Conservation (phyloP, 2,888 invertebrate species). For the Cryptops parisi region DNA sequence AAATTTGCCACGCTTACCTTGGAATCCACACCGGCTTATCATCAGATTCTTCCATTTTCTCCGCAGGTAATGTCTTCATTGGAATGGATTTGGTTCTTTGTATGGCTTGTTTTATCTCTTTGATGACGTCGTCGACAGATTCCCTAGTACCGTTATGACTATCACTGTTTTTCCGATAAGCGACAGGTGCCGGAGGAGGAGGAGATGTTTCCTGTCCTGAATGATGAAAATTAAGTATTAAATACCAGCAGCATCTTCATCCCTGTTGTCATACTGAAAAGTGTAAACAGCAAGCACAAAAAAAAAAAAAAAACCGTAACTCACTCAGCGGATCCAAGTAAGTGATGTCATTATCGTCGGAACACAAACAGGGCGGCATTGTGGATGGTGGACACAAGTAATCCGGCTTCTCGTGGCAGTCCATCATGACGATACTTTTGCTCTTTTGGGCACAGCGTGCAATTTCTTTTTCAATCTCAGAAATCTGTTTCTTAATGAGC, state of each 20-base stretch:
- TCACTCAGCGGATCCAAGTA: conserved; percentile 20
- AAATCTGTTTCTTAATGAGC: conserved; percentile 48
- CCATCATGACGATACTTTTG: background rate
- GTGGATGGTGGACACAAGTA: background rate
- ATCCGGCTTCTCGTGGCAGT: background rate
- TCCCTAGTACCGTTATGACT: conserved; percentile 9
- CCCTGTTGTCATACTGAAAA: too few relatives aligned
- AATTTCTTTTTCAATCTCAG: conserved; percentile 55
- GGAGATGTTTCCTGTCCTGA: conserved; percentile 9
- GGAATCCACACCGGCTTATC: conserved; percentile 20
- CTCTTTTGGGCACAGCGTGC: conserved; percentile 31
- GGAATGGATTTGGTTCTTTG: conserved; percentile 18
- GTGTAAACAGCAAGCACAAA: background rate
- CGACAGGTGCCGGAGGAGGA: conserved; percentile 7
- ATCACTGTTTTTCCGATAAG: conserved; percentile 4
- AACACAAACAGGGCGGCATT: background rate
- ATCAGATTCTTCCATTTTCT: conserved; percentile 11
- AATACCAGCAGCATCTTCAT: too few relatives aligned
- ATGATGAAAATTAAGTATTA: background rate
- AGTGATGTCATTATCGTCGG: conserved; percentile 19
- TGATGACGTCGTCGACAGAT: conserved; percentile 22
- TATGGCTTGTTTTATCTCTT: conserved; percentile 23
- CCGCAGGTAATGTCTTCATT: conserved; percentile 15
- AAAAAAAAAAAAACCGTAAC: conserved; percentile 10
- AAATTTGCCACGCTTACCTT: conserved; percentile 13